Evolutionary conservation across 1,140 invertebrate species (phyloP).

Genomic region (Calliopsis andreniformis): DNA sequence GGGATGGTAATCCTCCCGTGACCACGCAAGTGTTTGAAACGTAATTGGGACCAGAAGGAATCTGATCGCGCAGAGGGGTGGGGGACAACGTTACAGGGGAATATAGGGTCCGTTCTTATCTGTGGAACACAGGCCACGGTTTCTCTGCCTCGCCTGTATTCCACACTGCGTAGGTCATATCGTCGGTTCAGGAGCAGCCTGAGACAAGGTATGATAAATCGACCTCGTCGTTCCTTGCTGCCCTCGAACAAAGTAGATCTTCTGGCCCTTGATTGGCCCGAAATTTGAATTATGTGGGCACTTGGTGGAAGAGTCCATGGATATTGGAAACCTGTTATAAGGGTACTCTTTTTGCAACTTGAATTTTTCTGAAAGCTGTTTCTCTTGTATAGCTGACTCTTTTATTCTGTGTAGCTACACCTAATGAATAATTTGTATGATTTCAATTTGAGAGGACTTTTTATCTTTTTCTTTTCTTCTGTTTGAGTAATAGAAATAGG

Average conservation of each 20-base stretch:
- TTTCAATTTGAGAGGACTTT: too few species aligned
- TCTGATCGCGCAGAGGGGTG: slow-evolving; percentile 55
- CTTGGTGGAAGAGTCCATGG: neutral
- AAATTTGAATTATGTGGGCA: slow-evolving; percentile 7
- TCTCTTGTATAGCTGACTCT: too few species aligned
- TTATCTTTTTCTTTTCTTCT: too few species aligned
- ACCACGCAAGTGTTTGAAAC: slow-evolving; percentile 43
- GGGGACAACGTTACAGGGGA: slow-evolving; percentile 39
- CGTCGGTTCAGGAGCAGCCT: slow-evolving; percentile 58
- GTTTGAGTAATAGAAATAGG: too few species aligned
- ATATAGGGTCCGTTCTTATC: slow-evolving; percentile 80
- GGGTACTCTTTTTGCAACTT: too few species aligned
- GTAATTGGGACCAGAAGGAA: slow-evolving; percentile 44
- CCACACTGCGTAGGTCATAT: slow-evolving; percentile 49
- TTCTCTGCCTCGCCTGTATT: slow-evolving; percentile 54
- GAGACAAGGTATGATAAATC: slow-evolving; percentile 78
- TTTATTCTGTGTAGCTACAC: too few species aligned
- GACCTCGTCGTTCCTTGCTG: slow-evolving; percentile 74
- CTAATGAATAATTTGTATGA: too few species aligned
- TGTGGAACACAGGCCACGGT: slow-evolving; percentile 73
- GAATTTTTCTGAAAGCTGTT: too few species aligned
- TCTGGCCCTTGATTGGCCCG: neutral
- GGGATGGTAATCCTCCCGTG: slow-evolving; percentile 41
- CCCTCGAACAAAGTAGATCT: slow-evolving; percentile 58
- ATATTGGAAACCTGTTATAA: too few species aligned